Evolutionary conservation across 2,113 vertebrate genomes (phyloP).

Genomic region (Shinisaurus crocodilurus): DNA sequence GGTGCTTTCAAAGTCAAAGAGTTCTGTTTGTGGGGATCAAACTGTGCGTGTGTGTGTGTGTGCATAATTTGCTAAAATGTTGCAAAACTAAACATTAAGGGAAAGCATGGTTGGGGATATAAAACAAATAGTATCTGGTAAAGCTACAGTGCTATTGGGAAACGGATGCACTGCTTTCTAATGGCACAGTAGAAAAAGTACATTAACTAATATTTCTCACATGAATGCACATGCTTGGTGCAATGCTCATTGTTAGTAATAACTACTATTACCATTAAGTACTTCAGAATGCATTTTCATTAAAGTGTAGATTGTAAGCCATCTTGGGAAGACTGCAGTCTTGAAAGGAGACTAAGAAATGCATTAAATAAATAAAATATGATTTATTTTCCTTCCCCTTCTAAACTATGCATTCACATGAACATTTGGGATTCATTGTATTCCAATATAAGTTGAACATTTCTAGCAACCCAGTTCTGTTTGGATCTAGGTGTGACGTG

Average conservation of each 20-base stretch:
- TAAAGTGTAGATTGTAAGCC: neutral
- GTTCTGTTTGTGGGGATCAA: neutral
- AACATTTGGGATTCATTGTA: neutral
- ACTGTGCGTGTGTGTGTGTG: neutral
- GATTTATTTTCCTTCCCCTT: neutral
- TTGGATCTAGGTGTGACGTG: neutral
- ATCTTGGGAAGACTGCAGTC: too few relatives aligned
- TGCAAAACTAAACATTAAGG: neutral
- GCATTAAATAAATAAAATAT: neutral
- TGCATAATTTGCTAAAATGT: neutral
- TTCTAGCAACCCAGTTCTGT: neutral
- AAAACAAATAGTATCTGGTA: neutral
- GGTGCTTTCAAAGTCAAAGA: neutral
- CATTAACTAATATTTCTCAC: slow-evolving; percentile 3
- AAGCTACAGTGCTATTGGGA: neutral
- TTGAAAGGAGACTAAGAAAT: too few relatives aligned
- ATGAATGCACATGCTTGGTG: neutral
- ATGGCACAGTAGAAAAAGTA: neutral
- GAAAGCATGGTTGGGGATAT: neutral
- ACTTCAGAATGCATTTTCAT: neutral
- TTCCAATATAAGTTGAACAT: neutral
- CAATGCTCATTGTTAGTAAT: neutral
- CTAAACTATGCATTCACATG: neutral
- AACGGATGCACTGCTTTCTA: neutral
- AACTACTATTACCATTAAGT: neutral